Base-by-base conservation (phyloP, 2,113 vertebrate genomes). In the Colaptes auratus region DNA sequence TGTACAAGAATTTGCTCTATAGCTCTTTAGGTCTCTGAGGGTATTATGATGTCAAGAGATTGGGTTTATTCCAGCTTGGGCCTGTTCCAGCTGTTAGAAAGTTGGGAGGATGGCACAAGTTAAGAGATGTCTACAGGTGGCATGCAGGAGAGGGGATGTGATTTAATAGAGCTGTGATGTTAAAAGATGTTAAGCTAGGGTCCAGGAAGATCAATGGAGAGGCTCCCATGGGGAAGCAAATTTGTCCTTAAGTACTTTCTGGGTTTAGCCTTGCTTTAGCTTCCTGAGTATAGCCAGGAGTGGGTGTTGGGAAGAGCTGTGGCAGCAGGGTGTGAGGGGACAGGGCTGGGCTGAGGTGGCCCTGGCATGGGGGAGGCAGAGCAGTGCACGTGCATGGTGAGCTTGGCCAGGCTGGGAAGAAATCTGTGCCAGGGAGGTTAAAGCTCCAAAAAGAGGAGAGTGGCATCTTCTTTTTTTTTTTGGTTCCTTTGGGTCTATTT, bases 1-100 rank as follows among this genome's bases (percentile, higher is more conserved):
- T 86, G 80, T 81, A 18, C 82, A 86, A 94, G 87, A 87, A 71
- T 89, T 96, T 52, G 35, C 63, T 92, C 56, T 35, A 3, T 66
- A 84, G 89, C 53, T 75, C 44, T 33, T 31, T 61, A 36, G 80
- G 61, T 89, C 88, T 82, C 55, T 55, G 56, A 77, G 59, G 92
- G 36, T 65, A 46, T 90, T 36, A 9, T 21, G 11, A 2, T 10
- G 16, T 60, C 35, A 87, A 39, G 74, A 66, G n/a, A 69, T 39
- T 35, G 70, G 60, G 50, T 71, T 86, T 71, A 27, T 83, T 76
- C 78, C 44, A 53, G 66, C 30, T 70, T 35, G 70, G 60, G 50
- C 67, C 83, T 71, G 24, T 83, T 76, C 78, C 44, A 53, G 66
- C 30, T 70, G 28, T n/a, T 39, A 11, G 3, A 15, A 60, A 46